phyloP scores from a whole-genome alignment of 53 echinoderm and acorn worm genomes.

The Mesocentrotus franciscanus region DNA sequence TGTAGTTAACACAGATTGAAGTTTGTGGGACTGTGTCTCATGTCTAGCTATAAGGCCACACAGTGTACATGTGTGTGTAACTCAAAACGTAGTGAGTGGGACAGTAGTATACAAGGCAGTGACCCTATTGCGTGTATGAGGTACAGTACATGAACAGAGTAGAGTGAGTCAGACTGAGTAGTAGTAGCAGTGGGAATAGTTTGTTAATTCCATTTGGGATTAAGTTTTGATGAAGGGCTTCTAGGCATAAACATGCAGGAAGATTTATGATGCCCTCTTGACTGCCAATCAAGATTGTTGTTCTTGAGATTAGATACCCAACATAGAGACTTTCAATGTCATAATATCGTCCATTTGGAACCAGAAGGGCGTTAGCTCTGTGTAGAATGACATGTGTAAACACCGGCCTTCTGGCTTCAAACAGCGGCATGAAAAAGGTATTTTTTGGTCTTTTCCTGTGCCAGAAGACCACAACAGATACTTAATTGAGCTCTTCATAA shows the following conservation, averaged over 20 bases:
- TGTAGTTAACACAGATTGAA: not conserved
- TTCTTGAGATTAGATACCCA: not conserved
- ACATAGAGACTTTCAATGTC: not conserved
- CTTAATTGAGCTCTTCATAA: too few relatives aligned
- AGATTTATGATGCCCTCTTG: not conserved
- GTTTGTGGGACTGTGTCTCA: conserved; percentile 28
- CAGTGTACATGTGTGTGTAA: too few relatives aligned
- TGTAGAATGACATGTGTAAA: too few relatives aligned
- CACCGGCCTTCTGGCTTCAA: too few relatives aligned
- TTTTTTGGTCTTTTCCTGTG: too few relatives aligned
- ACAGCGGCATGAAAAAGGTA: too few relatives aligned
- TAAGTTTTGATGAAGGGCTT: not conserved
- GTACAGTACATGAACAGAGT: not conserved
- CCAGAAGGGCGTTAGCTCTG: too few relatives aligned
- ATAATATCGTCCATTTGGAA: too few relatives aligned
- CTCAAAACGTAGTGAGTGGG: too few relatives aligned
- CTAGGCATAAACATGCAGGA: not conserved
- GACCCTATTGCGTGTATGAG: not conserved
- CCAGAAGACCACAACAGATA: too few relatives aligned
- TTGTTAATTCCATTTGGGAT: not conserved
- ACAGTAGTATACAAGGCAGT: not conserved
- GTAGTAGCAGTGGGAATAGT: not conserved
- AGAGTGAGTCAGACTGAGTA: not conserved
- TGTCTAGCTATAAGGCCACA: too few relatives aligned
- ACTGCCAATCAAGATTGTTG: not conserved